Conservation (phyloP, 2,797 vertebrate genomes). For the Forpus xanthops region DNA sequence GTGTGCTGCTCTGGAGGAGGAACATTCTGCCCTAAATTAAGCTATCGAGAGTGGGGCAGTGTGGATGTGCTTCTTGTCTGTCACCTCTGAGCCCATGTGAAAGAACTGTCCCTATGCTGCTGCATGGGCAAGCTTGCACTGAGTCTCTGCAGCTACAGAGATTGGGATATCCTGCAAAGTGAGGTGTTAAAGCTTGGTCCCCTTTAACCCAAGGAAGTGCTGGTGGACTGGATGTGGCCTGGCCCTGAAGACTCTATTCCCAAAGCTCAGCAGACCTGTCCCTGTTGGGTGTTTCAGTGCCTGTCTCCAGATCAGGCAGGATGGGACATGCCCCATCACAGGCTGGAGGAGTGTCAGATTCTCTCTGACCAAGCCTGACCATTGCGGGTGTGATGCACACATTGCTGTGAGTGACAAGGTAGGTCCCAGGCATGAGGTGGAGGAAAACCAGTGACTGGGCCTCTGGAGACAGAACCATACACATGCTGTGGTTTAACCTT, state of each 20-base stretch:
- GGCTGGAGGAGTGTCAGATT: neutral
- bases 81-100: fast-evolving
- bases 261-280: neutral
- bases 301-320: neutral
- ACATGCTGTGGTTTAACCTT: neutral
- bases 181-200: neutral
- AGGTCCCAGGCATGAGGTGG: neutral
- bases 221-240: neutral
- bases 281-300: neutral
- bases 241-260: neutral
- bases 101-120: neutral
- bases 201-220: neutral
- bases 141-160: neutral
- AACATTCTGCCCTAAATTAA: neutral
- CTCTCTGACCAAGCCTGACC: neutral
- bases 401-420: neutral
- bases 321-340: neutral
- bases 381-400: neutral
- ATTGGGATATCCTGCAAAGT: neutral
- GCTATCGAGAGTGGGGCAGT: neutral
- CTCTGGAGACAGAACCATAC: neutral
- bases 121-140: neutral
- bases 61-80: neutral
- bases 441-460: neutral
- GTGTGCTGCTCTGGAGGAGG: neutral